Evolutionary conservation across 2,888 invertebrate genomes (phyloP).

Genomic region (Athalia circularis): DNA sequence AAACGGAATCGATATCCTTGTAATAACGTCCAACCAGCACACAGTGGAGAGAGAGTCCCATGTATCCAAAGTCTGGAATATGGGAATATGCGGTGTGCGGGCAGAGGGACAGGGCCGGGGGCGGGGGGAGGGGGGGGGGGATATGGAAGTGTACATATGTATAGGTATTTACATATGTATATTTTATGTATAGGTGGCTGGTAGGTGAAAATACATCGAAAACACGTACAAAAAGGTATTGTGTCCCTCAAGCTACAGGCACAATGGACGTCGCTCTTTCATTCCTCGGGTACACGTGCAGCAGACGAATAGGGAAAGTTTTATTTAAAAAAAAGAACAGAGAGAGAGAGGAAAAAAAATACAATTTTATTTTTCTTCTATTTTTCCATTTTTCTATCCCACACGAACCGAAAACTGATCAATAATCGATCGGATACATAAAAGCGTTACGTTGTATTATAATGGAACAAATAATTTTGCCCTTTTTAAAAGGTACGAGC

Average conservation of each 20-base stretch:
- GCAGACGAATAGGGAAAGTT: not conserved
- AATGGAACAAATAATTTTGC: too few relatives aligned
- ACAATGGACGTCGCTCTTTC: conserved; percentile 42
- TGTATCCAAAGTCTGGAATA: conserved; percentile 27
- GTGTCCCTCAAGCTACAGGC: conserved; percentile 29
- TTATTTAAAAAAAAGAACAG: not conserved
- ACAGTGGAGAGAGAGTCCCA: not conserved
- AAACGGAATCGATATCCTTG: conserved; percentile 32
- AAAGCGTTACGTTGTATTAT: too few relatives aligned
- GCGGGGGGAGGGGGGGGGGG: too few relatives aligned
- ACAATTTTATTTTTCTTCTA: too few relatives aligned
- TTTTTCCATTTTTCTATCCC: too few relatives aligned
- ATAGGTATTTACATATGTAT: too few relatives aligned
- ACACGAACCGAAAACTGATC: not conserved
- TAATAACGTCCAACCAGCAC: conserved; percentile 25
- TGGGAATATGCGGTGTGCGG: not conserved
- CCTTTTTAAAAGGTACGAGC: too few relatives aligned
- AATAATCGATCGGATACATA: not conserved
- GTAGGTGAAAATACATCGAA: conserved; percentile 14
- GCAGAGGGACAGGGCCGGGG: not conserved
- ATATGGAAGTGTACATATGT: too few relatives aligned
- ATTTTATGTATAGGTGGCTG: not conserved
- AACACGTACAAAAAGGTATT: conserved; percentile 42
- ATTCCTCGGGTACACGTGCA: conserved; percentile 13
- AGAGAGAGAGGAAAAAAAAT: too few relatives aligned